Evolutionary conservation across 1,140 invertebrate genomes (phyloP).

Genomic region (Halyomorpha halys): DNA sequence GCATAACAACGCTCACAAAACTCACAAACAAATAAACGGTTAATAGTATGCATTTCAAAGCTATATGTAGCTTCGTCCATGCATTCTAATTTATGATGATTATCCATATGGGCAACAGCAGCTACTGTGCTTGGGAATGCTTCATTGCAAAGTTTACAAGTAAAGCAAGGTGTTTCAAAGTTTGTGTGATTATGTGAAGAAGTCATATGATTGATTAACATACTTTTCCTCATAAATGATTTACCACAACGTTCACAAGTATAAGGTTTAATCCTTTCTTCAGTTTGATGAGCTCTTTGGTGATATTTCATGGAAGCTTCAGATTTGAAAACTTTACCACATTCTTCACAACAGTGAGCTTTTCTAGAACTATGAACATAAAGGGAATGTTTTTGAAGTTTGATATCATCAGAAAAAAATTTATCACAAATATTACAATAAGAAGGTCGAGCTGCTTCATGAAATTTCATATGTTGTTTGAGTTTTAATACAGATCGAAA

Average conservation of each 20-base stretch:
- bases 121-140: constrained; percentile 28
- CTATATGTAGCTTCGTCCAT: constrained; percentile 25
- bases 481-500: constrained; percentile 25
- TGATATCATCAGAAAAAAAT: constrained; percentile 28
- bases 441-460: constrained; percentile 22
- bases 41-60: constrained; percentile 27
- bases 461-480: constrained; percentile 27
- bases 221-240: constrained; percentile 29
- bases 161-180: constrained; percentile 28
- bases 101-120: constrained; percentile 27
- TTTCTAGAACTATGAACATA: constrained; percentile 22
- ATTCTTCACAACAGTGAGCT: constrained; percentile 29
- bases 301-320: constrained; percentile 27
- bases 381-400: constrained; percentile 28
- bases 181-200: constrained; percentile 25
- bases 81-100: constrained; percentile 21
- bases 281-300: constrained; percentile 26
- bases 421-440: constrained; percentile 28
- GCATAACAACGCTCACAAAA: constrained; percentile 29
- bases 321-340: constrained; percentile 29
- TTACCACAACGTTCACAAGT: constrained; percentile 31
- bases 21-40: constrained; percentile 28
- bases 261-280: constrained; percentile 27
- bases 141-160: constrained; percentile 30
- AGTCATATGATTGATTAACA: constrained; percentile 29